Conservation (phyloP, 2,113 vertebrate species). For the Lophura nycthemera region DNA sequence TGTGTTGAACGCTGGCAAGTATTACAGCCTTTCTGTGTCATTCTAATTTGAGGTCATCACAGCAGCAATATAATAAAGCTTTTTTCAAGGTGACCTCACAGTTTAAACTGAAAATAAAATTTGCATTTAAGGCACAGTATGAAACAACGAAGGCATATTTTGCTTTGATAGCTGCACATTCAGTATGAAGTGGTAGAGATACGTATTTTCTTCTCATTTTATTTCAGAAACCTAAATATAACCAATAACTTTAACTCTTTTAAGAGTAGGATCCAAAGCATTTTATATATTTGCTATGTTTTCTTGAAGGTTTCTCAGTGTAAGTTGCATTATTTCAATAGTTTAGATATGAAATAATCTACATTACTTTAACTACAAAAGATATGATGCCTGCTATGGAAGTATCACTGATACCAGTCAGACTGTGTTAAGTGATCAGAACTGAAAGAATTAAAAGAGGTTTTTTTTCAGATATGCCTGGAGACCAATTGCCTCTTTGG, state of each 20-base stretch:
- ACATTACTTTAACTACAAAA: neutral
- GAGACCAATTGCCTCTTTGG: neutral
- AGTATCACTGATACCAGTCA: neutral
- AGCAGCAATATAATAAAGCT: neutral
- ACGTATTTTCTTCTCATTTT: neutral
- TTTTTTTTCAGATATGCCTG: neutral
- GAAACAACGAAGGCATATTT: neutral
- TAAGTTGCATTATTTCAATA: neutral
- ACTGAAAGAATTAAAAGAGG: neutral
- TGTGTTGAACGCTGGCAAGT: neutral
- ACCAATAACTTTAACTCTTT: neutral
- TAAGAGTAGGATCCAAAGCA: neutral
- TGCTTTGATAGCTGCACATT: neutral
- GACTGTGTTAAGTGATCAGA: neutral
- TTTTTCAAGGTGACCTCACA: neutral
- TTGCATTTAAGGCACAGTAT: neutral
- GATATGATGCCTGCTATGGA: neutral
- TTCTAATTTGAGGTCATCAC: neutral
- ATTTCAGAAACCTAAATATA: neutral
- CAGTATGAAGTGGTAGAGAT: neutral
- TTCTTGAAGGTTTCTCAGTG: neutral
- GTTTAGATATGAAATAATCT: neutral
- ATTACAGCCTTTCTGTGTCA: neutral
- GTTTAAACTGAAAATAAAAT: neutral
- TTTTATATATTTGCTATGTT: neutral